Percentiles rank a stretch among this genome's conserved stretches.
These are phyloP conservation scores for Corynorhinus townsendii DNA, from an alignment of 2,113 vertebrate species.

Conservation along the genomic window DNA sequence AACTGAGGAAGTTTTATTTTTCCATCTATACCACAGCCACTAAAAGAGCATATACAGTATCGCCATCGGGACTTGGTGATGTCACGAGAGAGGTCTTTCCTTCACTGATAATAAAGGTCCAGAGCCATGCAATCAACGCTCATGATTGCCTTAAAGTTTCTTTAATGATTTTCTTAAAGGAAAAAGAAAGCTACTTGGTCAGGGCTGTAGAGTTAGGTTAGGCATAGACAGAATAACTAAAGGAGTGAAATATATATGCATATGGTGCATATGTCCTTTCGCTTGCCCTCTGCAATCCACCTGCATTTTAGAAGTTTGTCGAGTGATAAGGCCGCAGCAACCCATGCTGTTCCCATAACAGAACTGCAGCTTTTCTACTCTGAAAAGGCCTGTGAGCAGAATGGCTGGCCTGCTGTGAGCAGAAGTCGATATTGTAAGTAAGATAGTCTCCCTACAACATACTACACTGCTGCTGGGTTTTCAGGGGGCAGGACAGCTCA, in stretches of 20 bases:
- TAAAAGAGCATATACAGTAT: not conserved
- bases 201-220: not conserved
- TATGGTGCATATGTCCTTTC: slow-evolving; percentile 15
- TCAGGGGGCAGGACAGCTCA: not conserved
- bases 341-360: slow-evolving; percentile 45
- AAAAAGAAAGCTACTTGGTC: not conserved
- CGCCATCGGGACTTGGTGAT: not conserved
- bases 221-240: not conserved
- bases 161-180: not conserved
- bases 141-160: not conserved
- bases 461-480: not conserved
- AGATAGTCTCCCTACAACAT: not conserved
- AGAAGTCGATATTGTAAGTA: slow-evolving; percentile 1
- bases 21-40: not conserved
- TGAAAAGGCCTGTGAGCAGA: slow-evolving; percentile 26
- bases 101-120: slow-evolving; percentile 8
- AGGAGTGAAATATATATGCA: slow-evolving; percentile 13
- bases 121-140: not conserved
- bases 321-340: not conserved
- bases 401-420: slow-evolving; percentile 41
- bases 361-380: slow-evolving; percentile 40
- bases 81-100: not conserved
- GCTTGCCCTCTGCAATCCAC: not conserved
- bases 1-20: slow-evolving; percentile 24
- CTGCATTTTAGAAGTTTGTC: slow-evolving; percentile 39